These are phyloP conservation scores for Dascyllus trimaculatus DNA, from an alignment of 2,113 vertebrate species.

Conservation along the genomic window DNA sequence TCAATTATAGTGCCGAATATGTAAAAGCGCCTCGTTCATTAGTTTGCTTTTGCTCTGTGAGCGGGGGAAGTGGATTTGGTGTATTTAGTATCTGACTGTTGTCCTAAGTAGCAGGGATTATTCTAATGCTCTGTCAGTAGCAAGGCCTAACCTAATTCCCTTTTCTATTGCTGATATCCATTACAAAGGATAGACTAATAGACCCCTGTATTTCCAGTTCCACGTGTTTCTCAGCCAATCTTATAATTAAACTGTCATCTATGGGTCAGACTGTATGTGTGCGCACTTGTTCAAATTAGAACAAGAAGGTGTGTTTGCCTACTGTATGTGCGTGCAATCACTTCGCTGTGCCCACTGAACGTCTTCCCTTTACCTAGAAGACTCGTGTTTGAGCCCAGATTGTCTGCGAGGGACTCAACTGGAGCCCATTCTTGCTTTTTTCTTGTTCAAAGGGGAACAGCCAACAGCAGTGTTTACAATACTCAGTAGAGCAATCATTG, in stretches of 20 bases:
- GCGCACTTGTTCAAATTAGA: background rate
- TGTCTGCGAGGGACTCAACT: background rate
- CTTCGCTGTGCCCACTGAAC: background rate
- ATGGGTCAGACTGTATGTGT: constrained; percentile 7
- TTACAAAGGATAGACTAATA: constrained; percentile 74
- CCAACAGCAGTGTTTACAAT: background rate
- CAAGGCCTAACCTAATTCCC: constrained; percentile 65
- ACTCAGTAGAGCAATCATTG: background rate
- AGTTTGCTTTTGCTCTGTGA: constrained; percentile 68
- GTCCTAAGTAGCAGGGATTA: constrained; percentile 81
- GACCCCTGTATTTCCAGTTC: constrained; percentile 44
- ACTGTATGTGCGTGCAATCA: background rate
- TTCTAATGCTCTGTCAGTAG: constrained; percentile 79
- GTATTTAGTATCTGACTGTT: constrained; percentile 79
- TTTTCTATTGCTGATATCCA: constrained; percentile 69
- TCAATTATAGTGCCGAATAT: constrained; percentile 71
- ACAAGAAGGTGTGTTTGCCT: background rate
- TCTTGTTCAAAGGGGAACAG: no score
- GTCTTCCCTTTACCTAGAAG: background rate
- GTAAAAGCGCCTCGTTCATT: constrained; percentile 69
- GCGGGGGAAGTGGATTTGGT: constrained; percentile 68
- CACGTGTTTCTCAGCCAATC: constrained; percentile 43
- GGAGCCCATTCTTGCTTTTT: background rate
- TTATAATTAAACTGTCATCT: constrained; percentile 54
- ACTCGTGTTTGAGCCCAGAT: background rate